phyloP scores from a whole-genome alignment of 1,140 invertebrate species.

The Orchesella cincta region DNA sequence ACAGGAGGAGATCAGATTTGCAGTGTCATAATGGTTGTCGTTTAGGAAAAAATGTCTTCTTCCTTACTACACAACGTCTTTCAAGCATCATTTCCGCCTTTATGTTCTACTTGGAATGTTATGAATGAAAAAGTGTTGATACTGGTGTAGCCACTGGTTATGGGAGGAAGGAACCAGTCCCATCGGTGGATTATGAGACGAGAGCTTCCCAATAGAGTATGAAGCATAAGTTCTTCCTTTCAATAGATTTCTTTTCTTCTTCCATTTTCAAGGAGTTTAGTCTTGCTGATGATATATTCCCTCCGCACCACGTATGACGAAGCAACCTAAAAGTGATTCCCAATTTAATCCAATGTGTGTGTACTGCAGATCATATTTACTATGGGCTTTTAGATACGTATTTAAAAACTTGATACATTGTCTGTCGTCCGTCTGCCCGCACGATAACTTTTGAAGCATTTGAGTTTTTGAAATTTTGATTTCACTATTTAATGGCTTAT shows the following conservation, averaged over 20 bases:
- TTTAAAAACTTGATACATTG: too few species aligned
- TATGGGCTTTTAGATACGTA: too few species aligned
- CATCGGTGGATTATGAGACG: conserved; percentile 10
- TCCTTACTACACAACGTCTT: neutral
- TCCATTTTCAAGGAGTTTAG: too few species aligned
- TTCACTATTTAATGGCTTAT: too few species aligned
- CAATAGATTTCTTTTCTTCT: neutral
- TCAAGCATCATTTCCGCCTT: conserved; percentile 27
- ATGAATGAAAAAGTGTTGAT: neutral
- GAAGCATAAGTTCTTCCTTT: neutral
- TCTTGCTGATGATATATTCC: too few species aligned
- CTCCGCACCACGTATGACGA: too few species aligned
- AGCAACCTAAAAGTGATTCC: too few species aligned
- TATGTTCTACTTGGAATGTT: conserved; percentile 2
- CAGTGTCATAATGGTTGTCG: conserved; percentile 27
- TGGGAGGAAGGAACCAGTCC: neutral
- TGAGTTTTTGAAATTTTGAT: too few species aligned
- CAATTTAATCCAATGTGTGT: too few species aligned
- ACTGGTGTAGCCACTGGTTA: neutral
- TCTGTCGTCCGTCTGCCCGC: too few species aligned
- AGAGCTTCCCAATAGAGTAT: neutral
- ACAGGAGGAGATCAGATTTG: conserved; percentile 18
- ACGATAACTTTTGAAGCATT: too few species aligned
- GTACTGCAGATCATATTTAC: too few species aligned
- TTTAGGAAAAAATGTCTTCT: conserved; percentile 30